Evolutionary conservation across 2,888 invertebrate species (phyloP), one percentile per base, ranked within the genome.

Genomic region (Rutpela maculata): DNA sequence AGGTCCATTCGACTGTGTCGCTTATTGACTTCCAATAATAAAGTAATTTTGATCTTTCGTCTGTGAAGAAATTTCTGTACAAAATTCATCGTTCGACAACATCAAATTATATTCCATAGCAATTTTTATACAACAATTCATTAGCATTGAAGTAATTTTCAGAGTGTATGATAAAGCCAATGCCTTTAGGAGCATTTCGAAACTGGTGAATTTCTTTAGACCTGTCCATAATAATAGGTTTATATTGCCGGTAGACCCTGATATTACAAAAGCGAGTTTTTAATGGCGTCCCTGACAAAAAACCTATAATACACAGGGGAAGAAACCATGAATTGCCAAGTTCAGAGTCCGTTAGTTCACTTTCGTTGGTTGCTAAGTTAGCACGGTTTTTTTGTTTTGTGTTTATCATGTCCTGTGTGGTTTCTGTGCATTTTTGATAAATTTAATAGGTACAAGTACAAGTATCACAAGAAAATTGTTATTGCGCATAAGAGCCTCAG

Each of bases 211-310:
- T 62, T 22, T 67, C 56, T 70, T 78, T 78, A 79, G 78, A 75
- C 78, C 68, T 77, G 57, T 66, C 66, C 70, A 72, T 89, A 88
- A 89, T 89, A 89, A 89, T 88, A 88, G 88, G 86, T 85, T 84
- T 84, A 71, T 81, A 86, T 83, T 82, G 83, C 80, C 84, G 83
- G 85, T 85, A 83, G 86, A 85, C 86, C 84, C 84, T 82, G 82
- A 81, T 84, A 85, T 86, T 87, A 89, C 88, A 87, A 89, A 89
- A 89, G 89, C 88, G 84, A 85, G 88, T 88, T 88, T 89, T 89
- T 89, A 89, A 89, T 89, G 89, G 89, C 89, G 88, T 86, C 89
- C 88, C 88, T 89, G 88, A 87, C 78, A 82, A 84, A 86, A 86
- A 87, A 84, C 85, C 86, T 85, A 86, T 86, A 86, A 85, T 86